Evolutionary conservation across 2,888 invertebrate genomes (phyloP).

Genomic region (Emmelina monodactyla): DNA sequence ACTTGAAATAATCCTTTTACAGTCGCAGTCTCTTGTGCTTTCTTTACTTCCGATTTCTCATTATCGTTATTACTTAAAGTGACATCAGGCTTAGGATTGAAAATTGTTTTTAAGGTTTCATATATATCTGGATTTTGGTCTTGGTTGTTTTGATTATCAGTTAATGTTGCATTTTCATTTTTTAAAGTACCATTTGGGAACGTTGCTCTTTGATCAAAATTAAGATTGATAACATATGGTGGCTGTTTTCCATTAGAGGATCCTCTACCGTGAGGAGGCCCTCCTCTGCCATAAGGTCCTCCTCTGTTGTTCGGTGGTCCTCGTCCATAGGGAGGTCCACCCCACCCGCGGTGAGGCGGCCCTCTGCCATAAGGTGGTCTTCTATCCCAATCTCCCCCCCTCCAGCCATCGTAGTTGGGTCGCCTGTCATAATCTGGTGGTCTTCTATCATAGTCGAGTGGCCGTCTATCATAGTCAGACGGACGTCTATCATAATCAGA

Average conservation of each 20-base stretch:
- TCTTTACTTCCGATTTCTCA: no score
- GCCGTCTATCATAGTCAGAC: slow-evolving; percentile 9
- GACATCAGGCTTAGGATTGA: no score
- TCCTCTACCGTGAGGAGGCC: slow-evolving; percentile 2
- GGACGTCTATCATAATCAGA: slow-evolving; percentile 9
- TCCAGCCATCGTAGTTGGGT: slow-evolving; percentile 6
- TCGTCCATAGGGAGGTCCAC: not conserved
- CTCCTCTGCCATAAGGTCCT: slow-evolving; percentile 2
- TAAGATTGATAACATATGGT: slow-evolving; percentile 4
- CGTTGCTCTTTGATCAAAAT: no score
- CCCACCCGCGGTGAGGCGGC: slow-evolving; percentile 1
- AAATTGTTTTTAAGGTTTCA: no score
- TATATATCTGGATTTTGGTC: no score
- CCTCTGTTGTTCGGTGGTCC: not conserved
- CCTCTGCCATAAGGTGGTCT: slow-evolving; percentile 7
- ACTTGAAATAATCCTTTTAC: no score
- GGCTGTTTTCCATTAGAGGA: slow-evolving; percentile 3
- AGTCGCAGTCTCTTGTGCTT: no score
- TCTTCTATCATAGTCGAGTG: slow-evolving; percentile 10
- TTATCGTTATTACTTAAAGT: no score
- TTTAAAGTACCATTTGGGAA: no score
- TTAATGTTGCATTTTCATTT: no score
- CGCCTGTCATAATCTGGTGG: slow-evolving; percentile 10
- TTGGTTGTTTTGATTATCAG: no score
- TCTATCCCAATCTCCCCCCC: no score